Evolutionary conservation across 2,888 invertebrate species (phyloP), one percentile per base, ranked within the genome.

Genomic region (Dynastes grantii): DNA sequence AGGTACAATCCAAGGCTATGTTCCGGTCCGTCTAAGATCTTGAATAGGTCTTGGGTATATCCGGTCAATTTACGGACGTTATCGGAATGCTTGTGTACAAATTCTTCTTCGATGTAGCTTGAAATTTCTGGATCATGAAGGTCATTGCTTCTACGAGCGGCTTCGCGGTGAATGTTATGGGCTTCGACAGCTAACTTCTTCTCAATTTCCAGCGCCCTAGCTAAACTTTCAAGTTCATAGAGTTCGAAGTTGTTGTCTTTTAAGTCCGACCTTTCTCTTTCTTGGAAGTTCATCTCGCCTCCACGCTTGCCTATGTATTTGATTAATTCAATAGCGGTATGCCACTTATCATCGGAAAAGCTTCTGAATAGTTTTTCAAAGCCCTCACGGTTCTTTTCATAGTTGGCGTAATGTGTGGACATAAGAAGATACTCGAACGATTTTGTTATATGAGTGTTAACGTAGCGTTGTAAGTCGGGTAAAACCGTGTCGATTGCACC

Each of bases 261-360:
- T 88, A 87, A 85, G 89, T 87, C 80, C 90, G 70, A 75, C 83
- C 79, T 76, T 79, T 84, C 82, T 22, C 22, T 22, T 71, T 87
- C 86, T 82, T 89, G 88, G 84, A 93, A 92, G 84, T 92, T 89
- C 89, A 92, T 91, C 58, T 84, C 86, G 82, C 92, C 91, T 87
- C 96, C 96, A 85, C 96, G 93, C 87, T 92, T 91, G 0, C 94
- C 91, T 55, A 95, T 91, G 87, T 94, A 94, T 86, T 96, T 94
- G 84, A 96, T 94, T n/a, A 95, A 85, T 9, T 93, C 92, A 84
- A 95, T 92, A 49, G 92, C 91, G 84, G 94, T 92, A 16, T 92
- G 91, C 93, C 96, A 96, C 4, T 94, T 90, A 11, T 92, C 90
- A 83, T 96, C 96, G 0, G 96, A 94, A 9, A 95, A 88, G 78